These are phyloP conservation scores for Thera britannica DNA, from an alignment of 2,888 invertebrate species.

Conservation along the genomic window DNA sequence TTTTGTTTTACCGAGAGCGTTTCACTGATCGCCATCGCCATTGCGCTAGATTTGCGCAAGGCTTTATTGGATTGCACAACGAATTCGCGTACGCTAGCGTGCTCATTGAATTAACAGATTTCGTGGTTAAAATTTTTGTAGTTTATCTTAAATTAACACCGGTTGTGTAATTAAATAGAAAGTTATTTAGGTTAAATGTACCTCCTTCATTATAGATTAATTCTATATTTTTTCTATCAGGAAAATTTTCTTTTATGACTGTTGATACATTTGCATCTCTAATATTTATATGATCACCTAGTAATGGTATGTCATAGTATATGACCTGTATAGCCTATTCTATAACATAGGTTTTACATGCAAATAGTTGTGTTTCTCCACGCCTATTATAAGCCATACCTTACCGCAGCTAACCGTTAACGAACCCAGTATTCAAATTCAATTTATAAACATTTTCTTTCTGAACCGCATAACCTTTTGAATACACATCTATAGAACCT, in stretches of 20 bases:
- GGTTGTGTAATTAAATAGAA: slow-evolving; percentile 49
- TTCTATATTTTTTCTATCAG: too few species aligned
- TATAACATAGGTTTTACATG: too few species aligned
- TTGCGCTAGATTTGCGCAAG: too few species aligned
- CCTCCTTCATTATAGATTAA: slow-evolving; percentile 6
- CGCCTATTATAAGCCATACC: slow-evolving; percentile 17
- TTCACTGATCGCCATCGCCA: too few species aligned
- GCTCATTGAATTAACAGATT: slow-evolving; percentile 49
- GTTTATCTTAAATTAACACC: slow-evolving; percentile 40
- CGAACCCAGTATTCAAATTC: slow-evolving; percentile 72
- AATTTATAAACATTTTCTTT: slow-evolving; percentile 70
- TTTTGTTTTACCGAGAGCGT: too few species aligned
- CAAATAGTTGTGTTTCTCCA: slow-evolving; percentile 6
- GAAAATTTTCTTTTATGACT: too few species aligned
- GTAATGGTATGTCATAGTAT: too few species aligned
- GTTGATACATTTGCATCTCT: too few species aligned
- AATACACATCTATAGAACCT: slow-evolving; percentile 55
- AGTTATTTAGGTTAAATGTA: slow-evolving; percentile 39
- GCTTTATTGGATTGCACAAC: slow-evolving; percentile 51
- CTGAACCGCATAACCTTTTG: slow-evolving; percentile 54
- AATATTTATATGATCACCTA: too few species aligned
- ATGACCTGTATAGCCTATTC: too few species aligned
- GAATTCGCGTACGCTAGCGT: slow-evolving; percentile 40
- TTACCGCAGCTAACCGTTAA: slow-evolving; percentile 62
- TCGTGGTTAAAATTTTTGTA: slow-evolving; percentile 38